Conservation (phyloP, 2,113 vertebrate genomes). For the Chaetodon auriga region DNA sequence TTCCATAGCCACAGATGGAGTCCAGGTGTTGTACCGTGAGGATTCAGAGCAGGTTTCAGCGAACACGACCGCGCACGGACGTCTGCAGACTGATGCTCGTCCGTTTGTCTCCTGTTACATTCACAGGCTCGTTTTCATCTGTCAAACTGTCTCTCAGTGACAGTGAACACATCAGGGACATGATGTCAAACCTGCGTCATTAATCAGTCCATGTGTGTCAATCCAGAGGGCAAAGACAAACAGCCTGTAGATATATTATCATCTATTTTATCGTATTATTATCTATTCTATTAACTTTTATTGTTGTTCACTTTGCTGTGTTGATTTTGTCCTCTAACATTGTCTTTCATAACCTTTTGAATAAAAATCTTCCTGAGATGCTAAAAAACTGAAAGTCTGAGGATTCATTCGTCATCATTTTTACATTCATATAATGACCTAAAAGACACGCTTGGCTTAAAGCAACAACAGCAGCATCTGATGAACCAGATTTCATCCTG, state of each 20-base stretch:
- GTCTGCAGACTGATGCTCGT: background rate
- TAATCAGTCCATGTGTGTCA: no score
- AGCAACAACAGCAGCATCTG: background rate
- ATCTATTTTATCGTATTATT: no score
- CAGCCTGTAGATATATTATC: no score
- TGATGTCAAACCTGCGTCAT: background rate
- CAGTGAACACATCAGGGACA: background rate
- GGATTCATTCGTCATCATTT: background rate
- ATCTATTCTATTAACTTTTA: no score
- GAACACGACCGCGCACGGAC: no score
- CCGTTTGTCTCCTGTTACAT: background rate
- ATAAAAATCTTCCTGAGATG: no score
- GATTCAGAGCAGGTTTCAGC: background rate
- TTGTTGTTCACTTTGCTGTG: no score
- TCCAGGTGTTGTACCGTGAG: background rate
- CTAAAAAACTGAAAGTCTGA: no score
- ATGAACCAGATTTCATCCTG: no score
- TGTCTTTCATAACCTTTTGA: no score
- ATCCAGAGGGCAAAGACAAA: no score
- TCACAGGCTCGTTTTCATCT: background rate
- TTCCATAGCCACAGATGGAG: slow-evolving; percentile 4
- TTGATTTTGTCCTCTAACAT: no score
- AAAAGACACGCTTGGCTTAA: background rate
- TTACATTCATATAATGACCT: background rate
- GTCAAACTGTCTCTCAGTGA: background rate